A percentile compares a stretch with the other conserved stretches of the same genome.
Evolutionary conservation across 2,888 invertebrate genomes (phyloP).

Genomic region (Trichogramma evanescens): DNA sequence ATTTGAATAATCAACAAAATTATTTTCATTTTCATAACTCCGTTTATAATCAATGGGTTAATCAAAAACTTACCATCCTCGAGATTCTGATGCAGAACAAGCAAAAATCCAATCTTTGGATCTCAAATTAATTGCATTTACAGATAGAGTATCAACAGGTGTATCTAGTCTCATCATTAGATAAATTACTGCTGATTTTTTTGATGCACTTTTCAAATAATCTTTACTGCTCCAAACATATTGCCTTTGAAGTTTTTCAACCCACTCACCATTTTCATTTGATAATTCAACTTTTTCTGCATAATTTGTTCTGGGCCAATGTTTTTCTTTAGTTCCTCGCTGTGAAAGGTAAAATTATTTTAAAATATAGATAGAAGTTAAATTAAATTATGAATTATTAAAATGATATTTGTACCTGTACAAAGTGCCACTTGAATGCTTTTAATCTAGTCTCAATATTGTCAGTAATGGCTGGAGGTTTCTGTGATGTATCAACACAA

Average conservation of each 20-base stretch:
- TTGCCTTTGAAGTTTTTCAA: constrained; percentile 47
- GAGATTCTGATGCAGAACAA: constrained; percentile 58
- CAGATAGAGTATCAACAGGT: constrained; percentile 54
- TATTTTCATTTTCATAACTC: neutral
- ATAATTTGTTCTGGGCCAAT: constrained; percentile 31
- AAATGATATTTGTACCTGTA: constrained; percentile 25
- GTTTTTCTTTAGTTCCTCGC: constrained; percentile 47
- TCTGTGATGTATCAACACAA: constrained; percentile 57
- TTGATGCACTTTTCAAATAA: constrained; percentile 51
- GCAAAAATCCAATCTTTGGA: constrained; percentile 72
- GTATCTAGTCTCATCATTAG: constrained; percentile 59
- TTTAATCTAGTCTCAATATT: constrained; percentile 41
- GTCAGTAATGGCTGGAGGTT: constrained; percentile 44
- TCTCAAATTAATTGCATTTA: constrained; percentile 63
- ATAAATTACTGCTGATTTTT: constrained; percentile 50
- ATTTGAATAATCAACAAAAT: too few species aligned
- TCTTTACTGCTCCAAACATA: constrained; percentile 49
- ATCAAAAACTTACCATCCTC: constrained; percentile 54
- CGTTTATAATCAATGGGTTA: neutral
- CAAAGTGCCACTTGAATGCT: constrained; percentile 51
- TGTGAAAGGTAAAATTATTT: constrained; percentile 24
- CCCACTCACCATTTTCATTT: constrained; percentile 49
- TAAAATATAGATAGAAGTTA: constrained; percentile 2
- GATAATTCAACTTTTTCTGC: constrained; percentile 41
- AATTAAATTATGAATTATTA: neutral